Conservation (phyloP, 2,113 vertebrate species). For the Cercopithecus mona region DNA sequence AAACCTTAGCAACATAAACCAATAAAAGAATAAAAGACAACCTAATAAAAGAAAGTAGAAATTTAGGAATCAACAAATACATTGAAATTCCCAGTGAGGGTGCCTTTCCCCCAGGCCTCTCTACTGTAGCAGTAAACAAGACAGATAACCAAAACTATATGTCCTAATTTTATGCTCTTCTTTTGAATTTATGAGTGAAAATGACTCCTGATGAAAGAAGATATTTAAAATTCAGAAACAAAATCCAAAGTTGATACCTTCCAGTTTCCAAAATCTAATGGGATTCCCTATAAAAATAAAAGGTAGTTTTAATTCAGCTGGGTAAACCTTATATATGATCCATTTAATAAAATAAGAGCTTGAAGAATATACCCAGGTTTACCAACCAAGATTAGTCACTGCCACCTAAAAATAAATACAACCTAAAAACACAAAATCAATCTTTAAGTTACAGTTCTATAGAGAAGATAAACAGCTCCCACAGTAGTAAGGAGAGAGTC, state of each 20-base stretch:
- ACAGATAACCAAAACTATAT: not conserved
- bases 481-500: not conserved
- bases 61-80: not conserved
- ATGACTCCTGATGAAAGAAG: not conserved
- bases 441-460: not conserved
- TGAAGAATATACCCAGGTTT: not conserved
- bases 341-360: not conserved
- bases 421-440: not conserved
- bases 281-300: not conserved
- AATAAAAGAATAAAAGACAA: not conserved
- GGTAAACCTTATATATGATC: not conserved
- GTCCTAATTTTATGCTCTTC: not conserved
- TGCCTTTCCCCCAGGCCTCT: rapidly evolving
- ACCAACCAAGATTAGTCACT: not conserved
- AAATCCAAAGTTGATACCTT: not conserved
- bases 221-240: not conserved
- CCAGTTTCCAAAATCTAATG: not conserved
- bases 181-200: not conserved
- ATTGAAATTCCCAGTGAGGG: not conserved
- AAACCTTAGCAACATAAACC: not conserved
- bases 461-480: not conserved
- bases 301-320: not conserved
- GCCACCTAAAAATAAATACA: not conserved
- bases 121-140: not conserved
- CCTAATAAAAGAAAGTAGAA: not conserved